Percentiles rank a stretch among this genome's conserved stretches.
Evolutionary conservation across 1,140 invertebrate species (phyloP).

Genomic region (Delia radicum): DNA sequence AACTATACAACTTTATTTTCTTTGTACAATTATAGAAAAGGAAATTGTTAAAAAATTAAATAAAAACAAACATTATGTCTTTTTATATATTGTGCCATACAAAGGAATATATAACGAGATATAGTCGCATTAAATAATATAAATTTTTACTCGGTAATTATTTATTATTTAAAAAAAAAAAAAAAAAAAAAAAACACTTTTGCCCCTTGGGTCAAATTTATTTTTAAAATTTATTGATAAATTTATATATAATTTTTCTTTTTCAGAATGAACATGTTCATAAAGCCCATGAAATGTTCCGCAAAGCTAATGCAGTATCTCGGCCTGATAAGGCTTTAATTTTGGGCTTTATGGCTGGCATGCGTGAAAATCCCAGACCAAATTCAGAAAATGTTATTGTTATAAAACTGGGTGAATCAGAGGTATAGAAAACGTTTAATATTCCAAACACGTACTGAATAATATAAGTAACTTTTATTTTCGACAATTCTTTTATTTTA

Average conservation of each 20-base stretch:
- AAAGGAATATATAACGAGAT: too few species aligned
- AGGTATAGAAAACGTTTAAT: slow-evolving; percentile 36
- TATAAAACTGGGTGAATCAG: slow-evolving; percentile 53
- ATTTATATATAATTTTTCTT: too few species aligned
- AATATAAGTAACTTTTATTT: not conserved
- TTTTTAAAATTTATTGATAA: too few species aligned
- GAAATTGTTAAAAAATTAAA: too few species aligned
- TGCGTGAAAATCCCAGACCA: slow-evolving; percentile 52
- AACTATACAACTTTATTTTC: too few species aligned
- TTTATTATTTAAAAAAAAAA: not conserved
- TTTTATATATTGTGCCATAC: too few species aligned
- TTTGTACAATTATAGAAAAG: too few species aligned
- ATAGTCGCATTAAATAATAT: too few species aligned
- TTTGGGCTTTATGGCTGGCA: slow-evolving; percentile 96
- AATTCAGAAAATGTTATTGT: slow-evolving; percentile 54
- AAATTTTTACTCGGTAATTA: too few species aligned
- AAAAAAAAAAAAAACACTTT: too few species aligned
- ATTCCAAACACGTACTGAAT: not conserved
- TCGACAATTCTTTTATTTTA: slow-evolving; percentile 17
- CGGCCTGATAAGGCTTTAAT: slow-evolving; percentile 95
- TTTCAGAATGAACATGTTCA: slow-evolving; percentile 90
- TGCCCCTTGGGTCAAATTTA: not conserved
- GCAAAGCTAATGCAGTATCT: slow-evolving; percentile 92
- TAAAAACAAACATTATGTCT: too few species aligned
- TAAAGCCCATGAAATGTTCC: slow-evolving; percentile 97